Base-by-base conservation (phyloP, 2,113 vertebrate species). In the Paradoxurus hermaphroditus region DNA sequence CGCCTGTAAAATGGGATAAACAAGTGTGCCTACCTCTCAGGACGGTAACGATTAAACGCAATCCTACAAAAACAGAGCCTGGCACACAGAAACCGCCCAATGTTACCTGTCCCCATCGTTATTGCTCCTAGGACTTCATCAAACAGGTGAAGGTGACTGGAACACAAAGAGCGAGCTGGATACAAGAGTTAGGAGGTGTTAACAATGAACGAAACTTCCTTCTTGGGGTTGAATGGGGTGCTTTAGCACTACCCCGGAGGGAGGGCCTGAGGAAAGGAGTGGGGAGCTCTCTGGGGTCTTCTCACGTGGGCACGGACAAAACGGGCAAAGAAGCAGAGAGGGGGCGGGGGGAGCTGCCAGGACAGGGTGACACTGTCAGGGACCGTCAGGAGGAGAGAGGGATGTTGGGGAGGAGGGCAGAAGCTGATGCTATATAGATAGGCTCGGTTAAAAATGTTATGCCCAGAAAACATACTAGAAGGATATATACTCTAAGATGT, bases 401-500 rank as follows among this genome's bases (percentile, higher is more conserved):
- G 11, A 16, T 11, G 23, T 15, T 39, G 62, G 27, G 83, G 82
- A 88, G 7, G 15, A 81, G 77, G 16, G 46, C 31, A 31, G 29
- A 77, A 31, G 36, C 31, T 68, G 59, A 67, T 14, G 39, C 25
- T 59, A 9, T 23, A 5, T 46, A 65, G 41, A 44, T 21, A 73
- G 15, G 23, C 41, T 65, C 29, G 53, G 21, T 94, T 90, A 77
- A 86, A 86, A 92, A 93, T 39, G 36, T 44, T 62, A 53, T 31
- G 70, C 2, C 41, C 16, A 62, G 31, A 68, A 63, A 93, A 78
- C 72, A 85, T 4, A 44, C 6, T 67, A 68, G 15, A 86, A 46
- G 31, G 49, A 56, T 27, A 75, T 27, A 75, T 21, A 82, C 15
- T 41, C 34, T 39, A 86, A 59, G 67, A 34, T 53, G 65, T 27